A percentile compares a stretch with the other conserved stretches of the same genome.
These are phyloP conservation scores for Pelochelys cantorii DNA, from an alignment of 2,797 vertebrate genomes.

Conservation along the genomic window DNA sequence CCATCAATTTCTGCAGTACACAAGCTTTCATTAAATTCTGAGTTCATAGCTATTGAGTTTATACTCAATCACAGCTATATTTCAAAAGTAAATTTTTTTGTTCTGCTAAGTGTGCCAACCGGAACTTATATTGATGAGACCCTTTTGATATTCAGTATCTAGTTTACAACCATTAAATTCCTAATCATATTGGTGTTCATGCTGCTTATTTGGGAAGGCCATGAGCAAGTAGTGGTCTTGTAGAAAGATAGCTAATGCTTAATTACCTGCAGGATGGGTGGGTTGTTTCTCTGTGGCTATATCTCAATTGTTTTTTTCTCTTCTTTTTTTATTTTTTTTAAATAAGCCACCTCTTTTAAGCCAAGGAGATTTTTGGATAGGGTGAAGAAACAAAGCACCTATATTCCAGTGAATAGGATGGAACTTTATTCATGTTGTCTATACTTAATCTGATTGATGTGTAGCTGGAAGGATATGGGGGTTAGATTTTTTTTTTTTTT, in stretches of 20 bases:
- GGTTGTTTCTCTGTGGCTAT: no score
- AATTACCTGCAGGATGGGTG: background rate
- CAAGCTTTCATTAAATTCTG: background rate
- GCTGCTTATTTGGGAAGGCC: background rate
- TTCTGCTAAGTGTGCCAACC: background rate
- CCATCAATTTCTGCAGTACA: background rate
- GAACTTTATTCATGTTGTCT: background rate
- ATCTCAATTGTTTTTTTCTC: no score
- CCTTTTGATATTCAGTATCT: background rate
- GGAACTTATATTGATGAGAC: background rate
- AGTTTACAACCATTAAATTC: background rate
- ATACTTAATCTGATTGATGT: background rate
- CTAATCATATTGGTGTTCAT: background rate
- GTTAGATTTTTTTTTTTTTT: background rate
- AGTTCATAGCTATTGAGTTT: background rate
- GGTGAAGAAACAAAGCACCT: background rate
- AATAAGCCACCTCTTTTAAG: no score
- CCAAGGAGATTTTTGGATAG: no score
- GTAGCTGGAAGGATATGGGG: background rate
- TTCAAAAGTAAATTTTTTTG: background rate
- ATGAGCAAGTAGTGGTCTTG: background rate
- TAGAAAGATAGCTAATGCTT: no score
- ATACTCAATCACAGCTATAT: background rate
- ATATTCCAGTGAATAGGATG: background rate
- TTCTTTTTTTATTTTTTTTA: no score